phyloP scores from a whole-genome alignment of 1,140 invertebrate genomes.

The Teleogryllus occipitalis region DNA sequence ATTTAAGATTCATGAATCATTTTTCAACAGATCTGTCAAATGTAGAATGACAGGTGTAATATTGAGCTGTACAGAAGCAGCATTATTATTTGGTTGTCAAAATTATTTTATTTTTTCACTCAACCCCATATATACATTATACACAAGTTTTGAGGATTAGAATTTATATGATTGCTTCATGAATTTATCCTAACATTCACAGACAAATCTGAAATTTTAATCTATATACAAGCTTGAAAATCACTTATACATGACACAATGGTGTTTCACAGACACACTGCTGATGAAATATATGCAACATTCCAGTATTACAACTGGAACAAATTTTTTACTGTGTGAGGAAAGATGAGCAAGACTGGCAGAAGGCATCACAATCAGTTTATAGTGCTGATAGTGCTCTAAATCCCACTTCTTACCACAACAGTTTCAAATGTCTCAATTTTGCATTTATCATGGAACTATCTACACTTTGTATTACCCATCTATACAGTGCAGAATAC shows the following conservation, averaged over 20 bases:
- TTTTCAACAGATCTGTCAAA: background rate
- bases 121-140: background rate
- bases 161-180: background rate
- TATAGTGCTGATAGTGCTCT: background rate
- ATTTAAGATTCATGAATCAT: no score
- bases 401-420: no score
- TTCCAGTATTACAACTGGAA: no score
- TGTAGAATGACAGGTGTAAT: background rate
- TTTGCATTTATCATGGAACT: no score
- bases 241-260: background rate
- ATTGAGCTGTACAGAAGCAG: background rate
- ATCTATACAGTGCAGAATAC: no score
- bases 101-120: background rate
- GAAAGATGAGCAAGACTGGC: background rate
- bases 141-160: constrained; percentile 2
- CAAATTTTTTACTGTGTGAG: no score
- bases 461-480: no score
- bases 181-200: background rate
- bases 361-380: background rate
- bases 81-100: background rate
- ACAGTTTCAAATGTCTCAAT: no score
- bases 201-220: background rate
- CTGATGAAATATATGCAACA: no score
- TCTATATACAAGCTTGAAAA: background rate
- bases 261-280: no score